Base-by-base conservation (phyloP, 2,113 vertebrate genomes). In the Ailuropoda melanoleuca region DNA sequence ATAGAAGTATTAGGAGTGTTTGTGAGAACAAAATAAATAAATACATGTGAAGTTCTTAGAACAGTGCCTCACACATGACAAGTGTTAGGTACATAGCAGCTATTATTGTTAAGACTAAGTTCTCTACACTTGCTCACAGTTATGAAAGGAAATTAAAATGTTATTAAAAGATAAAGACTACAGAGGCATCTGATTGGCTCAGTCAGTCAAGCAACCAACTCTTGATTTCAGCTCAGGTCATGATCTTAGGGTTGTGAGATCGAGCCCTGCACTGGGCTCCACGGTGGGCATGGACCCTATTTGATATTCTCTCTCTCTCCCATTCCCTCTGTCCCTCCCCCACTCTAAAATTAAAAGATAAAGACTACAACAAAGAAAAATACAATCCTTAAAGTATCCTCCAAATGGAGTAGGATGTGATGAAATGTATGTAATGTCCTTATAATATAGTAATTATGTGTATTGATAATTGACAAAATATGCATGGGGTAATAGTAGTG, bases 21-120 rank as follows among this genome's bases (percentile, higher is more conserved):
- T 90, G 19, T 91, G 43, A 88, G 26, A 77, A 70, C 18, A 88
- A 94, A 72, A 95, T 94, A 75, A 90, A 91, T 80, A n/a, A 34
- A 60, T 66, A 53, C 17, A 58, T 17, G 13, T 34, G 24, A 82
- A 90, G 4, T 48, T 91, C 29, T 92, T 81, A 92, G 46, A 80
- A 74, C 26, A 80, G 34, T 60, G 4, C 6, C 53, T 39, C 34
- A 15, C 26, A 18, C 21, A 37, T 66, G 11, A 26, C 26, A 56
- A 64, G 23, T 29, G 24, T 74, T 60, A 78, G 34, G 24, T 58
- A 60, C 15, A 39, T 29, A 14, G 34, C 29, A 74, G 64, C 15
- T 93, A 55, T 70, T 92, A 75, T 60, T 56, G 88, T 93, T 95
- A 78, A 72, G 80, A 78, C 48, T 43, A 62, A 3, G 0, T 18